Conservation (phyloP, 2,113 vertebrate genomes). For the Geococcyx californianus region DNA sequence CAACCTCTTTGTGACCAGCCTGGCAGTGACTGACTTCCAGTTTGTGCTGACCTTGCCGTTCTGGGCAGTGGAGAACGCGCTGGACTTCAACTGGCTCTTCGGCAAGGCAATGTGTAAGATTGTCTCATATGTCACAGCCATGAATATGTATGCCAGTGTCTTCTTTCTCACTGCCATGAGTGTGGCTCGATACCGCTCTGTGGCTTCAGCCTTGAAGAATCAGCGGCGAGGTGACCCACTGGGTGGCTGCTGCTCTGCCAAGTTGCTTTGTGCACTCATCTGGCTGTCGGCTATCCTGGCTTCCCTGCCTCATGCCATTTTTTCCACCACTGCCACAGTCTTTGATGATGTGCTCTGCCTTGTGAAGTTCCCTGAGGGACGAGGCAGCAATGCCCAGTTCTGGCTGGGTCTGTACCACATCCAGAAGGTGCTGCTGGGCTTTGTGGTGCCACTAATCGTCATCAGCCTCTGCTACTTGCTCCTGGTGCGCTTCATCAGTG, state of each 20-base stretch:
- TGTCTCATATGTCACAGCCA: slow-evolving; percentile 89
- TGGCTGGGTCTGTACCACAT: slow-evolving; percentile 93
- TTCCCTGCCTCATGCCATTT: slow-evolving; percentile 89
- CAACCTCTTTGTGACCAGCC: slow-evolving; percentile 91
- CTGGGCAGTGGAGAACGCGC: slow-evolving; percentile 94
- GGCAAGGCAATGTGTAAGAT: slow-evolving; percentile 96
- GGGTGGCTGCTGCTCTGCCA: slow-evolving; percentile 75
- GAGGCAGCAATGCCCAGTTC: slow-evolving; percentile 81
- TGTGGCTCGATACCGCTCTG: slow-evolving; percentile 87
- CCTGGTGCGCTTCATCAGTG: slow-evolving; percentile 86
- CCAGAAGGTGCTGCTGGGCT: slow-evolving; percentile 93
- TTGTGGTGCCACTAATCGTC: slow-evolving; percentile 83
- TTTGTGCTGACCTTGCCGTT: slow-evolving; percentile 94
- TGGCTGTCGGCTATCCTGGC: slow-evolving; percentile 85
- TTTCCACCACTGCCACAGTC: slow-evolving; percentile 87
- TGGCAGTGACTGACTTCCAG: slow-evolving; percentile 94
- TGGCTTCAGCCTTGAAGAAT: slow-evolving; percentile 88
- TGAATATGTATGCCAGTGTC: slow-evolving; percentile 99
- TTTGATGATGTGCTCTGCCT: slow-evolving; percentile 90
- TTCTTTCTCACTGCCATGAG: slow-evolving; percentile 98
- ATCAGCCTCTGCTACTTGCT: slow-evolving; percentile 90
- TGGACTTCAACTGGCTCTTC: slow-evolving; percentile 95
- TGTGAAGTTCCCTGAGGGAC: slow-evolving; percentile 85
- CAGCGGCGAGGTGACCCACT: slow-evolving; percentile 41
- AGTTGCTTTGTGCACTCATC: slow-evolving; percentile 79